Evolutionary conservation across 2,113 vertebrate genomes (phyloP).

Genomic region (Abramis brama): DNA sequence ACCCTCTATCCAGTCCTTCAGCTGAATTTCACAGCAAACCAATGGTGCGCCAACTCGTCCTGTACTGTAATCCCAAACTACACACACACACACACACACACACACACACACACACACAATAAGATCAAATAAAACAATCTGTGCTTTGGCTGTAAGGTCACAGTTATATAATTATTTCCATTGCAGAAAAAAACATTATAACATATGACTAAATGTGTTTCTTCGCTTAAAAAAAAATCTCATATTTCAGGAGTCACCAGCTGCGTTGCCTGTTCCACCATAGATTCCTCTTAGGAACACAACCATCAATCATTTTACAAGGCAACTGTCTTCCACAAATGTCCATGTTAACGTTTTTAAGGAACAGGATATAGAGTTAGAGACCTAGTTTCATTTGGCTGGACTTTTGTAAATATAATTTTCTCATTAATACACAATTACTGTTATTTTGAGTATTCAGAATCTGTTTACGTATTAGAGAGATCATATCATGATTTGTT

Average conservation of each 20-base stretch:
- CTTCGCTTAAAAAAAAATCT: not conserved
- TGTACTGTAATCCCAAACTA: constrained; percentile 94
- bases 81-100: constrained; percentile 47
- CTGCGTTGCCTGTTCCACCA: not conserved
- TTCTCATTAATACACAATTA: constrained; percentile 4
- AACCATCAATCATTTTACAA: constrained; percentile 1
- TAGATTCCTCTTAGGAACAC: constrained; percentile 9
- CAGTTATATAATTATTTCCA: constrained; percentile 21
- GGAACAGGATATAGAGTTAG: not conserved
- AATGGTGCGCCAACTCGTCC: constrained; percentile 94
- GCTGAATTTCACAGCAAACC: constrained; percentile 91
- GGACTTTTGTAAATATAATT: not conserved
- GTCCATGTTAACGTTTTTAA: not conserved
- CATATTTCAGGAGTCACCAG: constrained; percentile 22
- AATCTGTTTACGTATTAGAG: constrained; percentile 2
- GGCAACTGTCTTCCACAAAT: not conserved
- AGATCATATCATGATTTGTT: not conserved
- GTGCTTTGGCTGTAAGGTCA: not conserved
- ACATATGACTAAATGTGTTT: not conserved
- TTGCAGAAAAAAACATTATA: not conserved
- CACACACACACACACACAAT: not conserved
- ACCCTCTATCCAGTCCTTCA: constrained; percentile 96
- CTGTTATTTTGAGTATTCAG: constrained; percentile 27
- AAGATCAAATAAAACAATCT: constrained; percentile 13
- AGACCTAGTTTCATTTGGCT: constrained; percentile 16